phyloP scores from a whole-genome alignment of 2,888 invertebrate species.

The Heliconius ethilla region DNA sequence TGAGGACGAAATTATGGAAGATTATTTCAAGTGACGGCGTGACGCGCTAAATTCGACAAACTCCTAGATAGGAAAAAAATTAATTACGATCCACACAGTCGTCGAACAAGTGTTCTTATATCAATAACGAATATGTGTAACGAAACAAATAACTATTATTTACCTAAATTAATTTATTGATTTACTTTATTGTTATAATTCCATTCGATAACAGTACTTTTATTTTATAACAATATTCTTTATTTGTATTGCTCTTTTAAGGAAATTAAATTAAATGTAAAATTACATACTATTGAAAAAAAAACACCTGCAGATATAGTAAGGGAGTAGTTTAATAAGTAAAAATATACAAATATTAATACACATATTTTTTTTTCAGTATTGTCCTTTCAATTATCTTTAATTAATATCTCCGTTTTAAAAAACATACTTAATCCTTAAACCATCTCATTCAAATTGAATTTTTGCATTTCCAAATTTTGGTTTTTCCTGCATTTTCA shows the following conservation, averaged over 20 bases:
- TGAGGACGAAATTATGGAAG: no score
- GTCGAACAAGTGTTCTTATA: neutral
- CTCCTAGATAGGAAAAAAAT: neutral
- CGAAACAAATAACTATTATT: neutral
- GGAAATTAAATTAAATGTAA: neutral
- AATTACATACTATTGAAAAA: neutral
- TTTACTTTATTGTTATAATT: neutral
- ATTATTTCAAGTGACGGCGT: neutral
- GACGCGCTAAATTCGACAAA: neutral
- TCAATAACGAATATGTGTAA: neutral
- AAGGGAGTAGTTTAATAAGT: neutral
- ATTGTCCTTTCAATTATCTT: no score
- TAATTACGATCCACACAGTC: neutral
- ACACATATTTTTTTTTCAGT: no score
- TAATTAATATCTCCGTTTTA: no score
- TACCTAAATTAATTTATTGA: neutral
- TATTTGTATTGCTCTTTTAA: neutral
- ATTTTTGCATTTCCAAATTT: no score
- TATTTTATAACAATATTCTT: neutral
- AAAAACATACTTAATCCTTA: no score
- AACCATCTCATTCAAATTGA: no score
- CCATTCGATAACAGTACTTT: neutral
- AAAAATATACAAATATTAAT: neutral
- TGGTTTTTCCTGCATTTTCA: no score
- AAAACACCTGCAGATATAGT: neutral